Evolutionary conservation across 2,113 vertebrate genomes (phyloP).

Genomic region (Dendropsophus ebraccatus): DNA sequence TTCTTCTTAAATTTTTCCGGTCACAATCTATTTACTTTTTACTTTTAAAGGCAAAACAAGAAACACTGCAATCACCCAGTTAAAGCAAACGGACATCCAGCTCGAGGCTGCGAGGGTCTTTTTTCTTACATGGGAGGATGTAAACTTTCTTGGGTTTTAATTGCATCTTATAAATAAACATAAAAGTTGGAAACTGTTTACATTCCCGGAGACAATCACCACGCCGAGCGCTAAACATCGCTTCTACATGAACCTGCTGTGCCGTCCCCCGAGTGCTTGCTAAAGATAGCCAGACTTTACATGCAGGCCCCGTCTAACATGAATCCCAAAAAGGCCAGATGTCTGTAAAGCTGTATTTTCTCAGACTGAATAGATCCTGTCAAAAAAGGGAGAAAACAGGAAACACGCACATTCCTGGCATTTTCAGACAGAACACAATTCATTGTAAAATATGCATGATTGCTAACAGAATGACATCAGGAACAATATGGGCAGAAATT

Average conservation of each 20-base stretch:
- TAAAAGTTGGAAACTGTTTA: conserved; percentile 37
- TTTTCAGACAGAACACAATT: conserved; percentile 57
- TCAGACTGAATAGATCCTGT: conserved; percentile 58
- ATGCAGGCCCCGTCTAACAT: conserved; percentile 9
- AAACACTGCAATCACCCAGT: not conserved
- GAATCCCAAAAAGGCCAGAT: conserved; percentile 35
- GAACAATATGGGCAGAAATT: conserved; percentile 8
- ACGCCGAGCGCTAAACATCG: not conserved
- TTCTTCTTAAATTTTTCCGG: not conserved
- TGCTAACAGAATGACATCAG: conserved; percentile 43
- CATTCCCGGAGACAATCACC: conserved; percentile 14
- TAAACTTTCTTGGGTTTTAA: conserved; percentile 30
- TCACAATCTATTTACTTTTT: conserved; percentile 17
- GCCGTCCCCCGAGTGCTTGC: not conserved
- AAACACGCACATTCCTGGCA: conserved; percentile 62
- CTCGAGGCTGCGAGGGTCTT: not conserved
- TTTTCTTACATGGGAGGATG: conserved; percentile 30
- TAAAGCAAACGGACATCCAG: not conserved
- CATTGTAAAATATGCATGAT: conserved; percentile 56
- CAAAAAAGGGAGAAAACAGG: conserved; percentile 62
- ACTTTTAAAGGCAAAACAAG: conserved; percentile 21
- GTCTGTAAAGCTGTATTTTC: conserved; percentile 46
- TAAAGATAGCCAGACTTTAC: conserved; percentile 44
- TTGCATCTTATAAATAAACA: conserved; percentile 32
- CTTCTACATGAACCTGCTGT: conserved; percentile 39